A percentile compares a stretch with the other conserved stretches of the same genome.
phyloP scores from a whole-genome alignment of 2,888 invertebrate genomes.

The Criorhina ranunculi region DNA sequence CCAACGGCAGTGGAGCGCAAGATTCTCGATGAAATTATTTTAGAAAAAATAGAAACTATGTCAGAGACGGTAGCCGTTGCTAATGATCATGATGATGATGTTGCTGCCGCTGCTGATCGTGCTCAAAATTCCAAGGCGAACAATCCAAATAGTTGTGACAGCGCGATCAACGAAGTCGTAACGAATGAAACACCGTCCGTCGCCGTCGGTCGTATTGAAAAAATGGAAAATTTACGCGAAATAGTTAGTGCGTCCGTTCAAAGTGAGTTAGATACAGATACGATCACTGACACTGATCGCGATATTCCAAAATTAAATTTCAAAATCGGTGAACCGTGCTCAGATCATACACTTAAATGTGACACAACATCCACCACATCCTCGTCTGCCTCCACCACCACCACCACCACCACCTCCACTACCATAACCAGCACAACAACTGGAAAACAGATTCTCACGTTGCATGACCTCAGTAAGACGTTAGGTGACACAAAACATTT shows the following conservation, averaged over 20 bases:
- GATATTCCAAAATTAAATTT: slow-evolving; percentile 71
- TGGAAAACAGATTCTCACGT: slow-evolving; percentile 63
- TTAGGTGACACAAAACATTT: slow-evolving; percentile 50
- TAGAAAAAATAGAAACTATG: slow-evolving; percentile 71
- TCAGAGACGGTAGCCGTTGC: slow-evolving; percentile 45
- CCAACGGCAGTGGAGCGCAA: slow-evolving; percentile 25
- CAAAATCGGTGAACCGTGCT: slow-evolving; percentile 71
- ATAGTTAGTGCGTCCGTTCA: slow-evolving; percentile 79
- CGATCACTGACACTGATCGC: slow-evolving; percentile 76
- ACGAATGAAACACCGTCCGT: slow-evolving; percentile 51
- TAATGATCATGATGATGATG: slow-evolving; percentile 26
- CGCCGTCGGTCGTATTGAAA: slow-evolving; percentile 60
- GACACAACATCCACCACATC: slow-evolving; percentile 79
- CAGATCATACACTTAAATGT: slow-evolving; percentile 73
- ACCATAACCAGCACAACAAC: slow-evolving; percentile 74
- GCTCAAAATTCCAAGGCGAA: slow-evolving; percentile 73
- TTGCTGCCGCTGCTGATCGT: slow-evolving; percentile 40
- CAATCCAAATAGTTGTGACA: slow-evolving; percentile 80
- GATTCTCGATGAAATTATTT: slow-evolving; percentile 70
- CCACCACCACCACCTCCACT: slow-evolving; percentile 78
- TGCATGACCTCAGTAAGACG: slow-evolving; percentile 68
- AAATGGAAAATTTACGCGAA: slow-evolving; percentile 83
- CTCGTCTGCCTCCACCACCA: slow-evolving; percentile 79
- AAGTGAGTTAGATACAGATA: slow-evolving; percentile 62
- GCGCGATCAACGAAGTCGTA: slow-evolving; percentile 79